These are phyloP conservation scores for Trochalopteron elliotii DNA, from an alignment of 2,113 vertebrate genomes.

Conservation along the genomic window DNA sequence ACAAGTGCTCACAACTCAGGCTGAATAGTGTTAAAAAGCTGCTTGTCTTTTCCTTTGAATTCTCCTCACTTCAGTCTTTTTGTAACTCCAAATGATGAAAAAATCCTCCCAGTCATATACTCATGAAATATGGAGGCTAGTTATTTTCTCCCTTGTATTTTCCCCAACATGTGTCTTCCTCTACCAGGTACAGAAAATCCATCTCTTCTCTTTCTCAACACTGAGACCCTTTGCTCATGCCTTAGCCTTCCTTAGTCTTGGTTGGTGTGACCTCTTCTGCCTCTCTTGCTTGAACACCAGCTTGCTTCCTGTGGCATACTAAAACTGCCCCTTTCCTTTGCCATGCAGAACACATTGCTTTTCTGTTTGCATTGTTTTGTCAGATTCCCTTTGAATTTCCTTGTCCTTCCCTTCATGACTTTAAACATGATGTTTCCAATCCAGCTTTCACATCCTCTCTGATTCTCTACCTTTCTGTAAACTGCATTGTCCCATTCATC, in stretches of 20 bases:
- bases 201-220: neutral
- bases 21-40: slow-evolving; percentile 8
- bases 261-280: neutral
- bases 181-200: neutral
- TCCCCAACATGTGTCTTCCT: neutral
- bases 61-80: neutral
- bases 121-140: neutral
- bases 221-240: neutral
- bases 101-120: neutral
- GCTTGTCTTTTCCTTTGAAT: slow-evolving; percentile 12
- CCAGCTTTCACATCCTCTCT: neutral
- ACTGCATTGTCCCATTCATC: neutral
- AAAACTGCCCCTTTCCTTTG: neutral
- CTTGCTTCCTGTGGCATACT: neutral
- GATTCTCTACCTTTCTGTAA: neutral
- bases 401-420: neutral
- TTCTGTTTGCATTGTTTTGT: neutral
- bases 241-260: neutral
- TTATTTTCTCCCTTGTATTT: neutral
- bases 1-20: neutral
- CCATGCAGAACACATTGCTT: neutral
- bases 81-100: neutral
- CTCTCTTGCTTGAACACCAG: neutral
- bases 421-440: neutral
- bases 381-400: neutral